Evolutionary conservation across 1,140 invertebrate species (phyloP), one percentile per base, ranked within the genome.

Genomic region (Temnothorax longispinosus): DNA sequence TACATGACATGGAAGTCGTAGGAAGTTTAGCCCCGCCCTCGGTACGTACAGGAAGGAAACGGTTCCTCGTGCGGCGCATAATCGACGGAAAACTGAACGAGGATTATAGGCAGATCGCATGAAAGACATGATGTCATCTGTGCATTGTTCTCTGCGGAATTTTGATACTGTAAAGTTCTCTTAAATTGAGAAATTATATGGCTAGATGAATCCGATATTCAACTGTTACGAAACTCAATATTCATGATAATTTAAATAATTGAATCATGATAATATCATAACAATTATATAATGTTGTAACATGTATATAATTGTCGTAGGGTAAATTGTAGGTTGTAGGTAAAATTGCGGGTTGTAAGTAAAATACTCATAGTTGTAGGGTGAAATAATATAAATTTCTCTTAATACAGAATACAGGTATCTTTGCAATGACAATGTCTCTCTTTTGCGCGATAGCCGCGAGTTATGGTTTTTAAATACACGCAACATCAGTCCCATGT

Each of bases 11-110:
- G 80, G 27, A 50, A 50, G 69, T 47, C 67, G 80, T 67, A 38
- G 80, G 27, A 60, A 84, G 69, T 67, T 56, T 47, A 72, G 27
- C 38, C 44, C 38, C 38, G 80, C 27, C 80, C 27, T 35, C 27
- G 2, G 52, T 72, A 47, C 35, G 27, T 54, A 58, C 21, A 47
- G n/a, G 54, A 74, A 82, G 67, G 54, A 82, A 82, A 82, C n/a
- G 65, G 10, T 74, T 15, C 15, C 38, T 44, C 41, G 80, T 58
- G 41, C 80, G 7, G 10, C 21, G 77, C 47, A 72, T 82, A 71
- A 81, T 81, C 64, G 78, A 69, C 76, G 10, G 41, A 78, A 67
- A 65, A 64, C 52, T 47, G 65, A 58, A 47, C 15, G 27, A 35
- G 18, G n/a, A 44, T 81, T 72, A 72, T 15, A 32, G 15, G 10